These are phyloP conservation scores for Phoenicopterus ruber DNA, from an alignment of 2,113 vertebrate genomes.

Conservation along the genomic window DNA sequence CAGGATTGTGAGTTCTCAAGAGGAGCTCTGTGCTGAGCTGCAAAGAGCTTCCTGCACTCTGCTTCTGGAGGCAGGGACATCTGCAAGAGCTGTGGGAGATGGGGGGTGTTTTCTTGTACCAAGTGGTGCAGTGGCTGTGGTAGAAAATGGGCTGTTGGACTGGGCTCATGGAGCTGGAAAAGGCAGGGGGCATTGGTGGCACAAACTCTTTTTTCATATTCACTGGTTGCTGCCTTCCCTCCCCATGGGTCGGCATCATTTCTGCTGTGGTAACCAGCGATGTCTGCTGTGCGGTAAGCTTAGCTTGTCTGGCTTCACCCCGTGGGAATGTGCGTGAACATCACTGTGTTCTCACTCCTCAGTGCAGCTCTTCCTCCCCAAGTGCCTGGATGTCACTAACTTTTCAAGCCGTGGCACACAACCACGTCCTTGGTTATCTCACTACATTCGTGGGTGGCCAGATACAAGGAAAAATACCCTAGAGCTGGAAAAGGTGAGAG, in stretches of 20 bases:
- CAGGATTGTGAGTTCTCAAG: neutral
- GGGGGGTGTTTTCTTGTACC: neutral
- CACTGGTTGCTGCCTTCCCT: neutral
- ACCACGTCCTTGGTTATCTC: neutral
- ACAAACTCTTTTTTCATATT: neutral
- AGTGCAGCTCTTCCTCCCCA: neutral
- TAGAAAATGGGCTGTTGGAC: neutral
- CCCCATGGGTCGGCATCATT: neutral
- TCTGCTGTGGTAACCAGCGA: neutral
- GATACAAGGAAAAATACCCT: neutral
- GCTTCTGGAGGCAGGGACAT: neutral
- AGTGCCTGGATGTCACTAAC: neutral
- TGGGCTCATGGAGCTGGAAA: neutral
- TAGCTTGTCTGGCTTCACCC: neutral
- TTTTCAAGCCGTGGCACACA: neutral
- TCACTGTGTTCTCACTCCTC: neutral
- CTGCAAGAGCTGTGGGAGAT: neutral
- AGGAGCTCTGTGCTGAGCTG: neutral
- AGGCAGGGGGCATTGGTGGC: neutral
- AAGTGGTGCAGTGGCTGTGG: neutral
- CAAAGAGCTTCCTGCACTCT: neutral
- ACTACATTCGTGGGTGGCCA: neutral
- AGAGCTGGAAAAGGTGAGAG: neutral
- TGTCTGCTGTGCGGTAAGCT: neutral
- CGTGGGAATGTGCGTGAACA: neutral